Base-by-base conservation (phyloP, 2,888 invertebrate species). In the Colletes collaris region DNA sequence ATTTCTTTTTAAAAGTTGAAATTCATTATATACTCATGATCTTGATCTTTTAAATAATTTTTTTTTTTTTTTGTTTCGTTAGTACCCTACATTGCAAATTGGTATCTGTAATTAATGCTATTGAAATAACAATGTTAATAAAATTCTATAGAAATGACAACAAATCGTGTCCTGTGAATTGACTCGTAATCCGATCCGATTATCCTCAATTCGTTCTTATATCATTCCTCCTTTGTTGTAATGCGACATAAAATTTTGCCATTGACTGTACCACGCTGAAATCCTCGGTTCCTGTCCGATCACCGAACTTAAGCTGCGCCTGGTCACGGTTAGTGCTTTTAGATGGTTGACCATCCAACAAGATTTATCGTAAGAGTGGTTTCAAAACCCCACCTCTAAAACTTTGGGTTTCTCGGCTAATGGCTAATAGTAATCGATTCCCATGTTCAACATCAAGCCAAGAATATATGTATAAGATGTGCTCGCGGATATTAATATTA, bases 71-170 rank as follows among this genome's bases (percentile, higher is more conserved):
- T 8, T 27, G 49, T 37, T 67, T 16, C 19, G 49, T 77, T 69
- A 59, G 56, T 75, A 75, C 58, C 52, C 46, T 77, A 66, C 79
- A 78, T 63, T 63, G 60, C 78, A 59, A 78, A 78, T 78, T 79
- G 71, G 79, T 79, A 71, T 63, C 56, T 79, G 71, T 79, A 79
- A 79, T 64, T 65, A 65, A 79, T 79, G 64, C 52, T 74, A 73
- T 53, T 66, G 74, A 66, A 65, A 66, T 69, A 69, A 80, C 65
- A 74, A 79, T 79, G 73, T 79, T 80, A 80, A 79, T 74, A 80
- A 80, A 79, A 78, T 67, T 58, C 71, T 78, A 72, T 79, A 80
- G 73, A 79, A 80, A 74, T 58, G 27, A 72, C 65, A 69, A 40
- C 27, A 52, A 55, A 75, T 50, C 64, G 40, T 68, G 40, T 69